phyloP scores from a whole-genome alignment of 1,140 invertebrate species.

The Pogonus chalceus region DNA sequence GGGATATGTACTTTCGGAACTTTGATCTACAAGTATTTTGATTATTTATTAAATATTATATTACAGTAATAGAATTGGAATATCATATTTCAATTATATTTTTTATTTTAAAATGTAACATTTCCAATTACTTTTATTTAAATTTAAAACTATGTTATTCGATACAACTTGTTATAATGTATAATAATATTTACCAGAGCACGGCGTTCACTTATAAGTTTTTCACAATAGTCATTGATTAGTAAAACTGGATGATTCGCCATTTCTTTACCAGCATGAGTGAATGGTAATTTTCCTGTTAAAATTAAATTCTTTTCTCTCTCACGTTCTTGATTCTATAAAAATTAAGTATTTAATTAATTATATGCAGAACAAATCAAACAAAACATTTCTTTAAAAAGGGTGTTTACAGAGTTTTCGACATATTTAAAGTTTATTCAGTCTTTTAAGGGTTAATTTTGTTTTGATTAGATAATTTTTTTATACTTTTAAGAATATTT shows the following conservation, averaged over 20 bases:
- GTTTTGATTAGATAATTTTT: background rate
- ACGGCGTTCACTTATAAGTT: conserved; percentile 42
- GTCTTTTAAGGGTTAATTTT: too few relatives aligned
- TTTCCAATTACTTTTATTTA: too few relatives aligned
- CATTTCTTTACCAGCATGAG: conserved; percentile 53
- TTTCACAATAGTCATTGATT: conserved; percentile 50
- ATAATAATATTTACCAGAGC: conserved; percentile 45
- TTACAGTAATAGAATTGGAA: background rate
- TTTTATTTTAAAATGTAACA: background rate
- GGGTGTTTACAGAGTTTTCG: too few relatives aligned
- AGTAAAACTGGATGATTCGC: conserved; percentile 54
- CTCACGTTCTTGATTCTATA: conserved; percentile 53
- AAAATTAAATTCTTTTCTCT: conserved; percentile 55
- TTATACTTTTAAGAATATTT: too few relatives aligned
- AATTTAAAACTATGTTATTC: too few relatives aligned
- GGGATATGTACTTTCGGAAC: conserved; percentile 30
- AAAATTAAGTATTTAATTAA: conserved; percentile 21
- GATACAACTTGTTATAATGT: background rate
- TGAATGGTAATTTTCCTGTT: conserved; percentile 46
- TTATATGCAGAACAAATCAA: too few relatives aligned
- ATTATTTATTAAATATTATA: background rate
- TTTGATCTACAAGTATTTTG: conserved; percentile 24
- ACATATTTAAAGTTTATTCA: too few relatives aligned
- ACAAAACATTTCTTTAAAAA: too few relatives aligned
- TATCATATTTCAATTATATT: background rate